A percentile compares a stretch with the other conserved stretches of the same genome.
phyloP scores from a whole-genome alignment of 2,888 invertebrate genomes.

The Venusia cambrica region DNA sequence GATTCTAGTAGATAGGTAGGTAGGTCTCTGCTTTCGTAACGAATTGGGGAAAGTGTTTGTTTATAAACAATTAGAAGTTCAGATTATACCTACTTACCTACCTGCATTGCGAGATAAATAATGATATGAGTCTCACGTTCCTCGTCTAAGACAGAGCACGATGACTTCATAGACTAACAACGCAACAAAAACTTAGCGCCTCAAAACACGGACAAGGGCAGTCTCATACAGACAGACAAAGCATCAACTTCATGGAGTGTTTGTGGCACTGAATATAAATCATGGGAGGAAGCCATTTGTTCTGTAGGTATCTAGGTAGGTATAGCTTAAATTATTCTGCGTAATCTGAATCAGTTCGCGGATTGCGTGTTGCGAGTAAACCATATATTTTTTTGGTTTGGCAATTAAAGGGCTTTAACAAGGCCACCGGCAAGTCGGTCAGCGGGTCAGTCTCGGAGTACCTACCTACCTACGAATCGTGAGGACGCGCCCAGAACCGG shows the following conservation, averaged over 20 bases:
- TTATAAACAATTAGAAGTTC: too few species aligned
- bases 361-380: slow-evolving; percentile 46
- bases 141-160: slow-evolving; percentile 10
- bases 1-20: too few species aligned
- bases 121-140: not conserved
- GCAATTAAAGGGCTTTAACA: slow-evolving; percentile 54
- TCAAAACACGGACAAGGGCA: slow-evolving; percentile 22
- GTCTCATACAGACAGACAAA: slow-evolving; percentile 12
- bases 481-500: slow-evolving; percentile 70
- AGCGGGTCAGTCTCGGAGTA: slow-evolving; percentile 67
- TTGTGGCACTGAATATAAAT: slow-evolving; percentile 17
- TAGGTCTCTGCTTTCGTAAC: too few species aligned
- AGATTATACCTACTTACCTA: too few species aligned
- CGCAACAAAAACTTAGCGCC: slow-evolving; percentile 17
- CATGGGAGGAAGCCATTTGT: slow-evolving; percentile 9
- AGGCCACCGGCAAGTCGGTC: slow-evolving; percentile 68
- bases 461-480: too few species aligned
- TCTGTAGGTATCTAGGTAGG: too few species aligned
- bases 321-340: too few species aligned
- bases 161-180: slow-evolving; percentile 19
- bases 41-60: too few species aligned
- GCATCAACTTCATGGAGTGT: slow-evolving; percentile 10
- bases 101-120: not conserved
- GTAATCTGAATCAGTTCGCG: slow-evolving; percentile 19
- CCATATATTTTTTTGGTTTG: slow-evolving; percentile 45